Evolutionary conservation across 2,888 invertebrate genomes (phyloP).

Genomic region (Ecliptopera silaceata): DNA sequence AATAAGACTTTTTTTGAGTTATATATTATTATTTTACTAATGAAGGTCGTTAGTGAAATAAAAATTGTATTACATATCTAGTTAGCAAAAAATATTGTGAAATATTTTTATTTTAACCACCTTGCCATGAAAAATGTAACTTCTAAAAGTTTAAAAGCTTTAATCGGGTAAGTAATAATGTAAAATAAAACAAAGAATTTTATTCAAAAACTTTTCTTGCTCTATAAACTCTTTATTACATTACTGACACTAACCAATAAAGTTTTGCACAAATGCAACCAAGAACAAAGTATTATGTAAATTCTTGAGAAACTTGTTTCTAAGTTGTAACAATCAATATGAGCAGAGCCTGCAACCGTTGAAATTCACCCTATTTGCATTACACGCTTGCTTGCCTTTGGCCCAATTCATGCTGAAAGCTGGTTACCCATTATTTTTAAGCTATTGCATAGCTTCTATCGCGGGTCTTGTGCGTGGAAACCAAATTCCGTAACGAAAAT

Average conservation of each 20-base stretch:
- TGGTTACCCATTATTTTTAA: background rate
- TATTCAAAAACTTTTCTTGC: background rate
- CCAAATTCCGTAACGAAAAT: too few relatives aligned
- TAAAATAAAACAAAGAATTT: slow-evolving; percentile 1
- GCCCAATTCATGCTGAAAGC: background rate
- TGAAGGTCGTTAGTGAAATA: too few relatives aligned
- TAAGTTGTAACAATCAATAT: slow-evolving; percentile 55
- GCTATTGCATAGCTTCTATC: too few relatives aligned
- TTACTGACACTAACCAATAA: slow-evolving; percentile 15
- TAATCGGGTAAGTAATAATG: background rate
- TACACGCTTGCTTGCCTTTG: slow-evolving; percentile 45
- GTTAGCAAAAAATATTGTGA: background rate
- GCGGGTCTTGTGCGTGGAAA: too few relatives aligned
- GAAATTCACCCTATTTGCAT: slow-evolving; percentile 58
- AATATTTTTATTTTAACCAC: too few relatives aligned
- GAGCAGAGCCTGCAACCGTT: slow-evolving; percentile 51
- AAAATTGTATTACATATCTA: too few relatives aligned
- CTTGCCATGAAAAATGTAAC: too few relatives aligned
- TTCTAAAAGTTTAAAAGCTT: too few relatives aligned
- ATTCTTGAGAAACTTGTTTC: slow-evolving; percentile 33
- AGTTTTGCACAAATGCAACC: slow-evolving; percentile 21
- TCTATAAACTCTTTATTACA: slow-evolving; percentile 1
- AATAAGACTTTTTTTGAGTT: too few relatives aligned
- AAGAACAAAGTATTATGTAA: slow-evolving; percentile 26
- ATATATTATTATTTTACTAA: too few relatives aligned